These are phyloP conservation scores for Eueremaeus valkanovi DNA, from an alignment of 2,888 invertebrate genomes.

Conservation along the genomic window DNA sequence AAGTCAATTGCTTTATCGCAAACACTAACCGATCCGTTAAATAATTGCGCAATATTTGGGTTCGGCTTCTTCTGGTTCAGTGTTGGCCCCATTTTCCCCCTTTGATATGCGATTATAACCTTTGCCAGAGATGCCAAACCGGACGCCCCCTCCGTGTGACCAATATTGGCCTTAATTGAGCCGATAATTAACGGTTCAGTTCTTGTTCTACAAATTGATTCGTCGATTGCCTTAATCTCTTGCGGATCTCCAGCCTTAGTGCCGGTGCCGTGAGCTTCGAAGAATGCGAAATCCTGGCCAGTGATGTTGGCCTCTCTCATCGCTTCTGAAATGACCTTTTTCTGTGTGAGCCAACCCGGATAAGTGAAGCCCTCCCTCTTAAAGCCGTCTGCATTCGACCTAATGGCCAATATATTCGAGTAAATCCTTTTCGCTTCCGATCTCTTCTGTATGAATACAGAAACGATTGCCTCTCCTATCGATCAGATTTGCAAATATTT, in stretches of 20 bases:
- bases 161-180: slow-evolving; percentile 99
- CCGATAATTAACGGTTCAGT: slow-evolving; percentile 76
- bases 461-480: slow-evolving; percentile 21
- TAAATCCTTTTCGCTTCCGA: slow-evolving; percentile 35
- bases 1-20: slow-evolving; percentile 54
- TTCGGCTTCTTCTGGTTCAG: slow-evolving; percentile 57
- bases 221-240: slow-evolving; percentile 55
- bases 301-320: slow-evolving; percentile 51
- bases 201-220: slow-evolving; percentile 52
- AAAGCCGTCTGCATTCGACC: slow-evolving; percentile 73
- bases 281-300: slow-evolving; percentile 55
- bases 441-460: slow-evolving; percentile 11
- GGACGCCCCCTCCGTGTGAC: slow-evolving; percentile 74
- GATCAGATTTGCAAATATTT: too few relatives aligned
- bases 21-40: slow-evolving; percentile 59
- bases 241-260: slow-evolving; percentile 58
- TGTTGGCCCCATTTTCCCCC: slow-evolving; percentile 55
- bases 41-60: slow-evolving; percentile 55
- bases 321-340: slow-evolving; percentile 51
- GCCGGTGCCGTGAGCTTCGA: slow-evolving; percentile 60
- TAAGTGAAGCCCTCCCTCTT: slow-evolving; percentile 86
- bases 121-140: slow-evolving; percentile 48
- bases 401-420: slow-evolving; percentile 7
- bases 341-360: slow-evolving; percentile 75
- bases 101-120: slow-evolving; percentile 56